Percentiles rank a stretch among this genome's conserved stretches.
These are phyloP conservation scores for Lithodes maja DNA, from an alignment of 2,888 invertebrate species.

Conservation along the genomic window DNA sequence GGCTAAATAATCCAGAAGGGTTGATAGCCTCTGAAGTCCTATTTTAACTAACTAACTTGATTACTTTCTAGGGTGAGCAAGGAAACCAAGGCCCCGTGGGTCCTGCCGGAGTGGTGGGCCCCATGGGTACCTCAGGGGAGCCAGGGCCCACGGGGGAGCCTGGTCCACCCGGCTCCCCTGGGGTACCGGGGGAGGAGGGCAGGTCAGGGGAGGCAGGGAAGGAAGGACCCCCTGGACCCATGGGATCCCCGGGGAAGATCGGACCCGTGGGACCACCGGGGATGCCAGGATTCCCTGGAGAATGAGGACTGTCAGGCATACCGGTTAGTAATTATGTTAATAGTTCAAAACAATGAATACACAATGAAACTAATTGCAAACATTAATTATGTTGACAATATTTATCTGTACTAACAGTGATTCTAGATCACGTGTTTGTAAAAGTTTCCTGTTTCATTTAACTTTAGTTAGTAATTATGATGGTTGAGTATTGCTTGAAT, in stretches of 20 bases:
- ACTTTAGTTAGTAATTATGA: too few relatives aligned
- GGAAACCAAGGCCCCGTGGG: slow-evolving; percentile 78
- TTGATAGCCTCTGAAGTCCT: too few relatives aligned
- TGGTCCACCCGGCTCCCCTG: slow-evolving; percentile 66
- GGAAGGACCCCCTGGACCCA: slow-evolving; percentile 76
- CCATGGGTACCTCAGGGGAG: slow-evolving; percentile 64
- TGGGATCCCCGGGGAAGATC: slow-evolving; percentile 77
- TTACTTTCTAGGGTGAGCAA: slow-evolving; percentile 85
- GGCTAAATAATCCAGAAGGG: too few relatives aligned
- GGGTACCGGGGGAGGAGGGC: slow-evolving; percentile 68
- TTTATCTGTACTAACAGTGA: too few relatives aligned
- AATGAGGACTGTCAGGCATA: slow-evolving; percentile 84
- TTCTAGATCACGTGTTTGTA: too few relatives aligned
- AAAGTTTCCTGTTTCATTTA: too few relatives aligned
- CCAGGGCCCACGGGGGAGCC: slow-evolving; percentile 66
- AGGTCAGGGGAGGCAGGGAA: slow-evolving; percentile 73
- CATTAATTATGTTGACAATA: too few relatives aligned
- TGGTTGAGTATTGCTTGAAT: too few relatives aligned
- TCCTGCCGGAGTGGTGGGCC: slow-evolving; percentile 68
- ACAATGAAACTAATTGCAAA: too few relatives aligned
- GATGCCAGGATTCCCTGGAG: slow-evolving; percentile 86
- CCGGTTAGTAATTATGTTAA: slow-evolving; percentile 75
- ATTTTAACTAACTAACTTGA: too few relatives aligned
- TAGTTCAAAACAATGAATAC: too few relatives aligned
- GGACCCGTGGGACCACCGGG: slow-evolving; percentile 77